Evolutionary conservation across 2,797 vertebrate genomes (phyloP).

Genomic region (Xenentodon cancila): DNA sequence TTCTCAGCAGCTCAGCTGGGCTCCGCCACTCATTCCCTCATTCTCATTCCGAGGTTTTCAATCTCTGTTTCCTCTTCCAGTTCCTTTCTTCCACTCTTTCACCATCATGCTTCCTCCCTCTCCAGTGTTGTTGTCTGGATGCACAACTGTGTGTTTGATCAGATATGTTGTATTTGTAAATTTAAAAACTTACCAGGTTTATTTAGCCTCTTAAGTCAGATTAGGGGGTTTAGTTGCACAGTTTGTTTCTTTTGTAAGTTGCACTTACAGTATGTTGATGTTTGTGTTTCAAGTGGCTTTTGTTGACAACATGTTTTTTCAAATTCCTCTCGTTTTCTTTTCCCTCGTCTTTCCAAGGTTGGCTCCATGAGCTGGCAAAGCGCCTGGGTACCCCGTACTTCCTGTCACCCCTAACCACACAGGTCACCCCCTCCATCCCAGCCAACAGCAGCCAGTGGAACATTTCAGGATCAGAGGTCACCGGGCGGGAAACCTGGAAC

Average conservation of each 20-base stretch:
- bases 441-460: conserved; percentile 70
- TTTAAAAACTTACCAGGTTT: no score
- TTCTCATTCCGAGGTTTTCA: conserved; percentile 3
- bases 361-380: conserved; percentile 88
- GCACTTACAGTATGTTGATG: no score
- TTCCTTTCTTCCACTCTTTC: not conserved
- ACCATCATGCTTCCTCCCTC: not conserved
- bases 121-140: not conserved
- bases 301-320: no score
- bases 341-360: conserved; percentile 70
- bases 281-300: not conserved
- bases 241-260: no score
- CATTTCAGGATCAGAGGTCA: conserved; percentile 48
- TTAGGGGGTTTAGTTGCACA: no score
- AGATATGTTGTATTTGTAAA: no score
- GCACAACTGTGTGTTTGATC: no score
- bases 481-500: conserved; percentile 66
- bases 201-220: no score
- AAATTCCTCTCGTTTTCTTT: not conserved
- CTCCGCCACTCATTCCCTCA: conserved; percentile 5
- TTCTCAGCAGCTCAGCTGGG: conserved; percentile 17
- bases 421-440: conserved; percentile 28
- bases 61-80: conserved; percentile 14
- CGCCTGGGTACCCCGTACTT: conserved; percentile 85
- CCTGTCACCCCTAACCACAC: conserved; percentile 55